phyloP scores from a whole-genome alignment of 2,888 invertebrate genomes.

The Coelinius sp. region DNA sequence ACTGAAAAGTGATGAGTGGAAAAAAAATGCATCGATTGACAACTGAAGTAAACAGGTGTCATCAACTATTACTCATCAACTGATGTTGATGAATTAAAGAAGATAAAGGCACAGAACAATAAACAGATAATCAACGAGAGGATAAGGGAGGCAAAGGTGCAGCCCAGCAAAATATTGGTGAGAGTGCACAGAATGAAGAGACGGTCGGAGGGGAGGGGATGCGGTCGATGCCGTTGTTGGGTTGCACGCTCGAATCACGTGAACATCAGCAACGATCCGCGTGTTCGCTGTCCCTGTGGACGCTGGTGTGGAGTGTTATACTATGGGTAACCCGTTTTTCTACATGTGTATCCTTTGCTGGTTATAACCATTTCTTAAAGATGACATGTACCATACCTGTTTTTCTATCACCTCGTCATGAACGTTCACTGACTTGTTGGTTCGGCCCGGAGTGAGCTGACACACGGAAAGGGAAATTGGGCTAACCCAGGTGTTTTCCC shows the following conservation, averaged over 20 bases:
- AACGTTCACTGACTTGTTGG: constrained; percentile 10
- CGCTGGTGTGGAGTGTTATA: background rate
- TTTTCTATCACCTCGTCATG: background rate
- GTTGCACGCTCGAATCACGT: constrained; percentile 65
- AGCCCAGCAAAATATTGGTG: constrained; percentile 36
- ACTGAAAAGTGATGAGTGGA: too few species aligned
- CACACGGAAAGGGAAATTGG: background rate
- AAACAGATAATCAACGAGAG: background rate
- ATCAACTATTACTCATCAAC: too few species aligned
- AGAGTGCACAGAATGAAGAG: constrained; percentile 26
- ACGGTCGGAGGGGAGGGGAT: constrained; percentile 52
- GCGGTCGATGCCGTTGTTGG: constrained; percentile 65
- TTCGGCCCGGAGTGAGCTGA: background rate
- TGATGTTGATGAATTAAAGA: background rate
- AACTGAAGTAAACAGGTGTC: too few species aligned
- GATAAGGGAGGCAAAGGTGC: constrained; percentile 20
- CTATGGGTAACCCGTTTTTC: background rate
- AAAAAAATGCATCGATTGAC: too few species aligned
- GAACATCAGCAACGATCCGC: constrained; percentile 68
- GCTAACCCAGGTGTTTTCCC: background rate
- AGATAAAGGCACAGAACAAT: background rate
- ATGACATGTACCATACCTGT: background rate
- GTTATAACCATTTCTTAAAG: too few species aligned
- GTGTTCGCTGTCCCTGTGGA: constrained; percentile 57
- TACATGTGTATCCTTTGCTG: too few species aligned